phyloP scores from a whole-genome alignment of 2,113 vertebrate genomes.

The Dermatemys mawii region DNA sequence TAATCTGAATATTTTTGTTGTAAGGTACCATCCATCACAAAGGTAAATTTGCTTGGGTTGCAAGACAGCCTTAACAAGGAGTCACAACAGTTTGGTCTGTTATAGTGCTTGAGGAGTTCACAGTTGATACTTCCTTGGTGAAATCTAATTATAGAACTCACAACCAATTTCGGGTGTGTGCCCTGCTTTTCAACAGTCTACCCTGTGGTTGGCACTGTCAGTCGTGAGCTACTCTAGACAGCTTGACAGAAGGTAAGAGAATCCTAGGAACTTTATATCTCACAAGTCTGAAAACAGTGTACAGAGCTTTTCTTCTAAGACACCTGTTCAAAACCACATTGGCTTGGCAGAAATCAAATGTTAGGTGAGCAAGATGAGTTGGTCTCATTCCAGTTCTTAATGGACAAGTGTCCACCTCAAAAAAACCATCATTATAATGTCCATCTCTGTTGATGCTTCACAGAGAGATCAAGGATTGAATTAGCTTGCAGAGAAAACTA shows the following conservation, averaged over 20 bases:
- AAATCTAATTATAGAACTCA: too few species aligned
- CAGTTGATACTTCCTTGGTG: too few species aligned
- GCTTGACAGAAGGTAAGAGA: neutral
- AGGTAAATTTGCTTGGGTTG: too few species aligned
- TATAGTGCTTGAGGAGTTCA: too few species aligned
- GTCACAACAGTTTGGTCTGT: too few species aligned
- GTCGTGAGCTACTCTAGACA: too few species aligned
- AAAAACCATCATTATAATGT: neutral
- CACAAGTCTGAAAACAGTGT: neutral
- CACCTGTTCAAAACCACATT: neutral
- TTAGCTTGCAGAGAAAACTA: neutral
- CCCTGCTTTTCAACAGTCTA: too few species aligned
- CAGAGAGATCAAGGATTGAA: neutral
- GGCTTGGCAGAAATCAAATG: neutral
- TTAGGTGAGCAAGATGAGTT: neutral
- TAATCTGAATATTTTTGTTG: too few species aligned
- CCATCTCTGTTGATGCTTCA: neutral
- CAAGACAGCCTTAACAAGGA: too few species aligned
- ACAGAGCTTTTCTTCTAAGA: neutral
- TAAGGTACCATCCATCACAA: too few species aligned
- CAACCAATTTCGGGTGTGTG: too few species aligned
- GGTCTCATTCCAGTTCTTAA: neutral
- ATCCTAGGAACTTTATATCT: neutral
- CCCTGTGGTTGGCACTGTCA: too few species aligned
- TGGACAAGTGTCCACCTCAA: neutral